phyloP scores from a whole-genome alignment of 2,888 invertebrate genomes.

The Caenorhabditis japonica region DNA sequence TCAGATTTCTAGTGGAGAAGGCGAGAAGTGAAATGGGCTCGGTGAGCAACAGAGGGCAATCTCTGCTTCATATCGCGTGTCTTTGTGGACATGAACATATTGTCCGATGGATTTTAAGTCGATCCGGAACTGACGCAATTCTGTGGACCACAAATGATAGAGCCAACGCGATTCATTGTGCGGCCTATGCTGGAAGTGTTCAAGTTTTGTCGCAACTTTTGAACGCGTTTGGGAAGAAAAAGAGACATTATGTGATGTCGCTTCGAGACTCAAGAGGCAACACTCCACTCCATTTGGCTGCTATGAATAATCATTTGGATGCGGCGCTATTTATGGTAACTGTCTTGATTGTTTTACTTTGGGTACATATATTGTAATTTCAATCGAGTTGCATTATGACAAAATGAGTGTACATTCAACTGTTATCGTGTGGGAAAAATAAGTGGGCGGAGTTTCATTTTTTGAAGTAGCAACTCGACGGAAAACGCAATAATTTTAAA shows the following conservation, averaged over 20 bases:
- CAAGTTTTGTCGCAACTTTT: slow-evolving; percentile 64
- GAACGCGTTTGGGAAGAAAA: slow-evolving; percentile 63
- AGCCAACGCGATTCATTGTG: slow-evolving; percentile 73
- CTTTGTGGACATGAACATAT: slow-evolving; percentile 70
- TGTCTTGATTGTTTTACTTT: too few species aligned
- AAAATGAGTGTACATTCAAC: too few species aligned
- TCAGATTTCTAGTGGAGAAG: slow-evolving; percentile 72
- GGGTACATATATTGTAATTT: too few species aligned
- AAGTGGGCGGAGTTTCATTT: too few species aligned
- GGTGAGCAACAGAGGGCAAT: slow-evolving; percentile 69
- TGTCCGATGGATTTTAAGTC: slow-evolving; percentile 63
- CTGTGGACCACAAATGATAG: slow-evolving; percentile 69
- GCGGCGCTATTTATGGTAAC: slow-evolving; percentile 66
- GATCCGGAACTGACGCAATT: slow-evolving; percentile 62
- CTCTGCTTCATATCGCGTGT: slow-evolving; percentile 72
- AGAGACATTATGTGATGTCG: slow-evolving; percentile 60
- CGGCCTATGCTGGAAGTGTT: slow-evolving; percentile 70
- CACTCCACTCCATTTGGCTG: slow-evolving; percentile 74
- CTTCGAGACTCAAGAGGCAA: slow-evolving; percentile 71
- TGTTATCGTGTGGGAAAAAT: too few species aligned
- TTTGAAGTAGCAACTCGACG: too few species aligned
- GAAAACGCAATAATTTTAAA: too few species aligned
- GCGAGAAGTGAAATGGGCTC: slow-evolving; percentile 65
- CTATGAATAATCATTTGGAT: slow-evolving; percentile 69
- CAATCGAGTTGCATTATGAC: too few species aligned